Conservation (phyloP, 2,797 vertebrate species). For the Enteromius paludinosus region DNA sequence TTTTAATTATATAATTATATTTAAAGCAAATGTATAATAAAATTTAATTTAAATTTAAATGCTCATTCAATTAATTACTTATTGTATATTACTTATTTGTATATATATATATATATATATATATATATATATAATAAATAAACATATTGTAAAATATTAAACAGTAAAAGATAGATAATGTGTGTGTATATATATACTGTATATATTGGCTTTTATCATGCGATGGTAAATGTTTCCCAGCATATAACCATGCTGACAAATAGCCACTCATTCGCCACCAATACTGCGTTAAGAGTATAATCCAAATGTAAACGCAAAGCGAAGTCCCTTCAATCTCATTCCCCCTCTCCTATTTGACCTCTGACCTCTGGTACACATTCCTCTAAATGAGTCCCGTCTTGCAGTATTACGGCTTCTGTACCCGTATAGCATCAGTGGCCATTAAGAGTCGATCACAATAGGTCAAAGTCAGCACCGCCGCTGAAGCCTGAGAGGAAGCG, state of each 20-base stretch:
- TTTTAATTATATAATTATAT: too few species aligned
- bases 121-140: too few species aligned
- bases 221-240: background rate
- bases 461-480: constrained; percentile 44
- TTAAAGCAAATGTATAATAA: too few species aligned
- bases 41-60: too few species aligned
- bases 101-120: too few species aligned
- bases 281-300: constrained; percentile 75
- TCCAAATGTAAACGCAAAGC: constrained; percentile 72
- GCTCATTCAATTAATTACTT: too few species aligned
- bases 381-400: constrained; percentile 68
- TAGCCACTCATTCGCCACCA: constrained; percentile 69
- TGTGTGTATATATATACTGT: background rate
- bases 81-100: too few species aligned
- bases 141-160: too few species aligned
- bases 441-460: constrained; percentile 34
- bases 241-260: constrained; percentile 22
- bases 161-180: too few species aligned
- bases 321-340: constrained; percentile 67
- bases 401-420: background rate
- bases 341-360: constrained; percentile 64
- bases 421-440: constrained; percentile 53
- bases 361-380: constrained; percentile 65
- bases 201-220: background rate
- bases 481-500: constrained; percentile 5